These are phyloP conservation scores for Hydrochoerus hydrochaeris DNA, from an alignment of 2,113 vertebrate genomes.

Conservation along the genomic window DNA sequence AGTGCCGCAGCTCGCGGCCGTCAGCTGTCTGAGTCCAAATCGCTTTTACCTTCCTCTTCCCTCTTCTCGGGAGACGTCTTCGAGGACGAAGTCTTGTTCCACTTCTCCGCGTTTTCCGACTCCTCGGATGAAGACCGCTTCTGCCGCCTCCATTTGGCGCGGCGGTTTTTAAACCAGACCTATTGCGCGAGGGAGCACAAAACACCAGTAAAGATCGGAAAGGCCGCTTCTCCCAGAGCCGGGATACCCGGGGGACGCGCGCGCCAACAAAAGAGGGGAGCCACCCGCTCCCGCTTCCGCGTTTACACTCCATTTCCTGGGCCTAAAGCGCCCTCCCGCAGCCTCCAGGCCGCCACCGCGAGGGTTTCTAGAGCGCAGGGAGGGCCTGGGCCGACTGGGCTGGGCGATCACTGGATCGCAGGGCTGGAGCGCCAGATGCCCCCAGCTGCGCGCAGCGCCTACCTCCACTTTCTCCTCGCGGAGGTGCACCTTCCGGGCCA, in stretches of 20 bases:
- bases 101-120: constrained; percentile 96
- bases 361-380: not conserved
- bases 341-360: constrained; percentile 9
- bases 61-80: constrained; percentile 93
- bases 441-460: not conserved
- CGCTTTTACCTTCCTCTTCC: constrained; percentile 93
- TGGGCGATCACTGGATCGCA: rapidly evolving
- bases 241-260: not conserved
- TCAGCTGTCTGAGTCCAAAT: constrained; percentile 98
- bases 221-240: not conserved
- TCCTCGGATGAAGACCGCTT: constrained; percentile 98
- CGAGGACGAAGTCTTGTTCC: constrained; percentile 89
- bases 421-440: not conserved
- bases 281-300: not conserved
- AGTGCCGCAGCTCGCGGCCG: constrained; percentile 78
- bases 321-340: constrained; percentile 58
- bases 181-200: constrained; percentile 71
- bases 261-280: not conserved
- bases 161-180: constrained; percentile 99
- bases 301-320: constrained; percentile 44
- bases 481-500: constrained; percentile 97
- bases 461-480: constrained; percentile 99
- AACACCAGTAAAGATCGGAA: not conserved
- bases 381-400: not conserved
- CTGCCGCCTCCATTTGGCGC: constrained; percentile 98